Evolutionary conservation across 2,888 invertebrate species (phyloP).

Genomic region (Deilephila porcellus): DNA sequence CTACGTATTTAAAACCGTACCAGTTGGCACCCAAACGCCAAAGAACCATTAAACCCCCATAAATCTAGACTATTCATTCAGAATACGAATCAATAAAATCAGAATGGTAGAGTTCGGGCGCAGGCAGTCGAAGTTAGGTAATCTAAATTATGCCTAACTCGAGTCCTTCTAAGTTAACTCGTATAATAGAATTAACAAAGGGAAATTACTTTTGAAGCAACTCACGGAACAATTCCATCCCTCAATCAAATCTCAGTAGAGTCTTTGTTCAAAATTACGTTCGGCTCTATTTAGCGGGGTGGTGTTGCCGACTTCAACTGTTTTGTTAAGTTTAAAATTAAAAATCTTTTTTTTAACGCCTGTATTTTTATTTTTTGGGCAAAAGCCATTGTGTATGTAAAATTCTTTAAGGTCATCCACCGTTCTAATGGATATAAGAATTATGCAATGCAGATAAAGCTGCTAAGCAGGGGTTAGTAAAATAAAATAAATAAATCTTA

Average conservation of each 20-base stretch:
- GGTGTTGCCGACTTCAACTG: constrained; percentile 6
- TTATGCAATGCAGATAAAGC: too few species aligned
- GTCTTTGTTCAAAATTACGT: background rate
- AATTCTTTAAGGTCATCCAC: too few species aligned
- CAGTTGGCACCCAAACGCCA: too few species aligned
- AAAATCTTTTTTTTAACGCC: too few species aligned
- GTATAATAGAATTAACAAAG: constrained; percentile 19
- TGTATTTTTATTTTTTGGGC: too few species aligned
- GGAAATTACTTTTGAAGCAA: constrained; percentile 14
- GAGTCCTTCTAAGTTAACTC: constrained; percentile 15
- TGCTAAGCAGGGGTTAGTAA: too few species aligned
- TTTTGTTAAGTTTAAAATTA: too few species aligned
- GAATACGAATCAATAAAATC: background rate
- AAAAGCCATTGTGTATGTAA: too few species aligned
- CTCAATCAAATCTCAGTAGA: constrained; percentile 26
- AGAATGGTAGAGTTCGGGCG: background rate
- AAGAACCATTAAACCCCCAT: background rate
- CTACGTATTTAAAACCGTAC: too few species aligned
- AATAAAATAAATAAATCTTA: too few species aligned
- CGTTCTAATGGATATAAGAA: too few species aligned
- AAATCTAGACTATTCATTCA: background rate
- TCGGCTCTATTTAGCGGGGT: constrained; percentile 12
- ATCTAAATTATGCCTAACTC: constrained; percentile 8
- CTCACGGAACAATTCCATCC: constrained; percentile 24
- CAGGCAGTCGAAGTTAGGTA: background rate